phyloP scores from a whole-genome alignment of 2,888 invertebrate genomes.

The Palloptera scutellata region DNA sequence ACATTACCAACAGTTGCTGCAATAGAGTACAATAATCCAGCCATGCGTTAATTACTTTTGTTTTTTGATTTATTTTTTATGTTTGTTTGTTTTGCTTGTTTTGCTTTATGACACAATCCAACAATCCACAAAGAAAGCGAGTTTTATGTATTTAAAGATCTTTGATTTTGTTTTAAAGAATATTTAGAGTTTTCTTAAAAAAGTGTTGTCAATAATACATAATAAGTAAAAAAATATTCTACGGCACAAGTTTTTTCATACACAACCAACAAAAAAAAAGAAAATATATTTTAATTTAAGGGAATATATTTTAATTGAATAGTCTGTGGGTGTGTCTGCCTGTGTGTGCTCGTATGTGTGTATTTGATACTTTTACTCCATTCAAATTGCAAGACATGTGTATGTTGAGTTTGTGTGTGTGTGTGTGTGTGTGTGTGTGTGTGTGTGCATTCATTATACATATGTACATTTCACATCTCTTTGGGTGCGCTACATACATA shows the following conservation, averaged over 20 bases:
- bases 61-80: slow-evolving; percentile 2
- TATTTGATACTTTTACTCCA: slow-evolving; percentile 19
- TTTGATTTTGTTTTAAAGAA: slow-evolving; percentile 12
- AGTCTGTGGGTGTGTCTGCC: slow-evolving; percentile 6
- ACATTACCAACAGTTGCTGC: slow-evolving; percentile 22
- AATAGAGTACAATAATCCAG: slow-evolving; percentile 21
- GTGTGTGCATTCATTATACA: slow-evolving; percentile 7
- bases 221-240: slow-evolving; percentile 13
- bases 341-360: slow-evolving; percentile 10
- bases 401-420: slow-evolving; percentile 23
- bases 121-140: slow-evolving; percentile 32
- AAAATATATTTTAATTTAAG: too few species aligned
- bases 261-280: not conserved
- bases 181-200: not conserved
- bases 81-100: not conserved
- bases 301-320: too few species aligned
- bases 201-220: not conserved
- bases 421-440: slow-evolving; percentile 12
- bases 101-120: slow-evolving; percentile 25
- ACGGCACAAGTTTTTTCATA: slow-evolving; percentile 28
- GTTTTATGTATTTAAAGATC: slow-evolving; percentile 14
- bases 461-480: too few species aligned
- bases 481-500: too few species aligned
- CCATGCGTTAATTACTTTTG: slow-evolving; percentile 33
- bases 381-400: slow-evolving; percentile 16